Evolutionary conservation across 2,888 invertebrate genomes (phyloP), one percentile per base, ranked within the genome.

Genomic region (Archips xylosteana): DNA sequence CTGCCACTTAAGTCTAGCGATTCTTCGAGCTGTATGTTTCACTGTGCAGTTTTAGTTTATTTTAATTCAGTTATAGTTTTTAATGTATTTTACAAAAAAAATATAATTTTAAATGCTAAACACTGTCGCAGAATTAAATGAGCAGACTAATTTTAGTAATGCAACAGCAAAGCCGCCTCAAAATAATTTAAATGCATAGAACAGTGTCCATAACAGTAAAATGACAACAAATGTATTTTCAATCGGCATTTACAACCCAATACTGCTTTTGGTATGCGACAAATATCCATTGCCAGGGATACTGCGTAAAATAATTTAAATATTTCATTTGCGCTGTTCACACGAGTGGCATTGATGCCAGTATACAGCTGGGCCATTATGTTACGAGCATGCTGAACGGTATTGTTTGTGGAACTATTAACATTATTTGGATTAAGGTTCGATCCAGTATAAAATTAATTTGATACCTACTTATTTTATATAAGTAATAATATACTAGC

Each of bases 101-200:
- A 23, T 23, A 23, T 23, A 0, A 23, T 23, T 23, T 23, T 23
- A 23, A 23, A 36, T 36, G 36, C 2, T 10, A 57, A 57, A 57
- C 1, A 5, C n/a, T 12, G 4, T 45, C 65, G 49, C 61, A 42
- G 61, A 54, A 36, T 68, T 60, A 62, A 63, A 73, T 63, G 49
- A 59, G 13, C 49, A 32, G 9, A 47, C 57, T 47, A 72, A 72
- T 68, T 32, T 13, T 45, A 39, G 39, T 10, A 66, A 71, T 32
- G 64, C 62, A 45, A 15, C 63, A 23, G 12, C n/a, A 32, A 32
- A 10, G 32, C 54, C 13, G 59, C 23, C 15, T 49, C 42, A 59
- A 54, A 69, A 73, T 73, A 69, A 68, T 73, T 73, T 73, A 60
- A 73, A 73, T 73, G 64, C 73, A 69, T 69, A 51, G 64, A 73